A percentile compares a stretch with the other conserved stretches of the same genome.
These are phyloP conservation scores for Rhingia campestris DNA, from an alignment of 2,888 invertebrate species.

Conservation along the genomic window DNA sequence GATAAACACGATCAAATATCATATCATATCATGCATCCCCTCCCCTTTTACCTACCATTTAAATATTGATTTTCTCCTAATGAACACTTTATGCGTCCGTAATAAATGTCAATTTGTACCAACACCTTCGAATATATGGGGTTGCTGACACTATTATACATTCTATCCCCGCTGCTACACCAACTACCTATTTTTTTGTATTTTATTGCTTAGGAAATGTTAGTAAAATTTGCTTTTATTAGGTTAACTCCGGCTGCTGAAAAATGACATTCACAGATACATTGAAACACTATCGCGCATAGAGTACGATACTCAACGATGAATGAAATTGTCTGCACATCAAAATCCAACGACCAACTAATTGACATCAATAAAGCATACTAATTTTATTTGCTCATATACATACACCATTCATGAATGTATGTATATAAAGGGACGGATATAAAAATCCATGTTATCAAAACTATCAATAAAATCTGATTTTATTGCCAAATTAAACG, in stretches of 20 bases:
- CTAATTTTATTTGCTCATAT: constrained; percentile 67
- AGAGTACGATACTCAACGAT: too few relatives aligned
- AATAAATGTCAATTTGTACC: constrained; percentile 43
- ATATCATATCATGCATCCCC: too few relatives aligned
- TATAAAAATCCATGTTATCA: constrained; percentile 67
- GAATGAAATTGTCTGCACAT: constrained; percentile 44
- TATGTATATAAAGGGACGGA: constrained; percentile 16
- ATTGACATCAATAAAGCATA: constrained; percentile 71
- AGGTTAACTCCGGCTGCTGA: constrained; percentile 17
- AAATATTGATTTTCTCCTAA: background rate
- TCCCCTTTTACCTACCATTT: background rate
- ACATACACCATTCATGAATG: background rate
- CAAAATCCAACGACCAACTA: constrained; percentile 71
- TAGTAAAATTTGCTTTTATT: constrained; percentile 47
- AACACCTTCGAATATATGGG: constrained; percentile 41
- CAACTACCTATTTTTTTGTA: constrained; percentile 8
- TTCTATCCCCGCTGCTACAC: constrained; percentile 12
- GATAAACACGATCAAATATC: too few relatives aligned
- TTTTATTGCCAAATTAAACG: constrained; percentile 70
- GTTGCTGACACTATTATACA: constrained; percentile 49
- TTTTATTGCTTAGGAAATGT: constrained; percentile 51
- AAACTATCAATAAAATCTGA: constrained; percentile 72
- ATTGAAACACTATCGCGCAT: background rate
- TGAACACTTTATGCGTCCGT: background rate
- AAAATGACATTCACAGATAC: constrained; percentile 12